Conservation (phyloP, 2,797 vertebrate species). For the Brotogeris chrysoptera region DNA sequence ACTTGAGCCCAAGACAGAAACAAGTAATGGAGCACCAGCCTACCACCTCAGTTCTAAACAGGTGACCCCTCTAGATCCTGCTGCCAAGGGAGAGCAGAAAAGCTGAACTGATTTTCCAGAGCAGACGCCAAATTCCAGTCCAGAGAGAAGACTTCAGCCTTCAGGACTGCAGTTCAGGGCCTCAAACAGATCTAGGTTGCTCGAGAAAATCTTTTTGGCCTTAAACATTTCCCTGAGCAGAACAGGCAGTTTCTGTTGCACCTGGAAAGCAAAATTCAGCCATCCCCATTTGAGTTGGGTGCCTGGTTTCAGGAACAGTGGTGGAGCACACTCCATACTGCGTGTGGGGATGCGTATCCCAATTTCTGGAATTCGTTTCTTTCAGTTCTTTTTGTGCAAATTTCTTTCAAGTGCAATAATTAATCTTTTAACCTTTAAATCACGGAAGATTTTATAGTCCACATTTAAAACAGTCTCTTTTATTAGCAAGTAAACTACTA, state of each 20-base stretch:
- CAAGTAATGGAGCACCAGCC: background rate
- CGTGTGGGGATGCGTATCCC: fast-evolving
- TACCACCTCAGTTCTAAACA: background rate
- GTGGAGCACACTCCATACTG: background rate
- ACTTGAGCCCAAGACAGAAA: background rate
- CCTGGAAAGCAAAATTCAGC: background rate
- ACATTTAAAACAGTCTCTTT: background rate
- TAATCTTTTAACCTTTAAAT: background rate
- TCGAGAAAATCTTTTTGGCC: background rate
- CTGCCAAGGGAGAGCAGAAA: background rate
- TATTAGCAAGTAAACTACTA: constrained; percentile 28
- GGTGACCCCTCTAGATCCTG: background rate
- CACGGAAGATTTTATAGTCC: background rate
- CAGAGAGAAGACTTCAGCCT: background rate
- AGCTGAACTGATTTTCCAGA: background rate
- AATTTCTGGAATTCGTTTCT: background rate
- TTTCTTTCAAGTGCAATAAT: background rate
- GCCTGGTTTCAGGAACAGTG: background rate
- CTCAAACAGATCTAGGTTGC: background rate
- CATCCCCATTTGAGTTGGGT: background rate
- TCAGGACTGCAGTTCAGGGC: background rate
- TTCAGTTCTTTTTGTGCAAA: background rate
- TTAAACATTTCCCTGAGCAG: background rate
- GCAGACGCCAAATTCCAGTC: background rate
- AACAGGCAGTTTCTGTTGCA: background rate